Percentiles rank a stretch among this genome's conserved stretches.
These are phyloP conservation scores for Etheostoma nigrum DNA, from an alignment of 2,797 vertebrate genomes.

Conservation along the genomic window DNA sequence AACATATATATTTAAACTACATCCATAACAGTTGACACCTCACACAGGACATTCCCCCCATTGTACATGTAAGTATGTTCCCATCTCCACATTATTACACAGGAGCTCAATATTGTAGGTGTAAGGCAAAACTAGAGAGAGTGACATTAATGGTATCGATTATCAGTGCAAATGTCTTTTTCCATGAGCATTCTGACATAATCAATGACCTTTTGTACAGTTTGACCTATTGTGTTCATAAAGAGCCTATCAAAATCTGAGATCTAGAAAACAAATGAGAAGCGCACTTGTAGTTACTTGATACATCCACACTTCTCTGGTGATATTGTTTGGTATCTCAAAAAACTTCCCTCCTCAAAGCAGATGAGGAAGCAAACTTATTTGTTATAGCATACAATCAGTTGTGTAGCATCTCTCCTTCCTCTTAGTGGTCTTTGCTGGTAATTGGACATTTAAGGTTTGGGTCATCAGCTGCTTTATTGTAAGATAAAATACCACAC, in stretches of 20 bases:
- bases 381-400: neutral
- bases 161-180: neutral
- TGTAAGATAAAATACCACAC: neutral
- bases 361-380: conserved; percentile 26
- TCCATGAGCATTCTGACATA: neutral
- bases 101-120: neutral
- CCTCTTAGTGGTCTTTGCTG: neutral
- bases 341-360: conserved; percentile 17
- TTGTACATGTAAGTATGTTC: neutral
- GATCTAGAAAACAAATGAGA: neutral
- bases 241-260: neutral
- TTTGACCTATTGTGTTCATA: neutral
- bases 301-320: conserved; percentile 14
- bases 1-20: neutral
- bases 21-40: neutral
- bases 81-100: neutral
- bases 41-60: neutral
- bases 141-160: neutral
- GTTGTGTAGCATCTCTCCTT: neutral
- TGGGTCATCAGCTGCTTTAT: neutral
- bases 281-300: conserved; percentile 1
- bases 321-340: neutral
- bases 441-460: neutral
- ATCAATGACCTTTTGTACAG: neutral
- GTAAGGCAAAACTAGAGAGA: neutral